A percentile compares a stretch with the other conserved stretches of the same genome.
Evolutionary conservation across 2,888 invertebrate genomes (phyloP).

Genomic region (Heteropelma amictum): DNA sequence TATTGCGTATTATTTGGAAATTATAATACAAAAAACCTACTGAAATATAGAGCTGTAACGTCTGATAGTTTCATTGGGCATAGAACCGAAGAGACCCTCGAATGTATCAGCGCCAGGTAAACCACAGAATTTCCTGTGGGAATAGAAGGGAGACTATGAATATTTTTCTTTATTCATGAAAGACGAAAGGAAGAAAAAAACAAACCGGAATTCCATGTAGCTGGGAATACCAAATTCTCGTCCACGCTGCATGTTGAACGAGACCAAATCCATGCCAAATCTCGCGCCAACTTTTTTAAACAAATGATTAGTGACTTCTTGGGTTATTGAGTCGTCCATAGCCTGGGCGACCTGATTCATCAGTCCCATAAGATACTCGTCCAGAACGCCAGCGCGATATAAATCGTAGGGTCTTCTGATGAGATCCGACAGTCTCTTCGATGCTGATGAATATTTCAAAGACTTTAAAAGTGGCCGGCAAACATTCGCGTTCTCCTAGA

Average conservation of each 20-base stretch:
- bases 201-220: conserved; percentile 90
- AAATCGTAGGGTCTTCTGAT: conserved; percentile 94
- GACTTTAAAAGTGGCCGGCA: too few species aligned
- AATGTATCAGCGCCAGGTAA: conserved; percentile 87
- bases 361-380: conserved; percentile 94
- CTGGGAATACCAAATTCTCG: conserved; percentile 94
- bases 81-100: conserved; percentile 90
- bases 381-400: conserved; percentile 93
- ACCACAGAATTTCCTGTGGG: conserved; percentile 89
- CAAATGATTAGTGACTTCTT: conserved; percentile 91
- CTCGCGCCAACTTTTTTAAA: conserved; percentile 90
- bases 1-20: too few species aligned
- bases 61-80: conserved; percentile 92
- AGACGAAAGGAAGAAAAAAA: background rate
- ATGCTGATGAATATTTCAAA: conserved; percentile 81
- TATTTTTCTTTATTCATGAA: background rate
- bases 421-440: conserved; percentile 91
- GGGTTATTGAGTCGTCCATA: conserved; percentile 95
- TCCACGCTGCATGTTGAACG: conserved; percentile 95
- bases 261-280: conserved; percentile 93
- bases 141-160: conserved; percentile 16
- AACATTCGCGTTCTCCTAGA: background rate
- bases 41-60: conserved; percentile 91
- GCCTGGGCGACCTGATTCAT: conserved; percentile 97
- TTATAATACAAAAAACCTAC: conserved; percentile 81